phyloP scores from a whole-genome alignment of 1,140 invertebrate species.

The Drosophila fuyamai region DNA sequence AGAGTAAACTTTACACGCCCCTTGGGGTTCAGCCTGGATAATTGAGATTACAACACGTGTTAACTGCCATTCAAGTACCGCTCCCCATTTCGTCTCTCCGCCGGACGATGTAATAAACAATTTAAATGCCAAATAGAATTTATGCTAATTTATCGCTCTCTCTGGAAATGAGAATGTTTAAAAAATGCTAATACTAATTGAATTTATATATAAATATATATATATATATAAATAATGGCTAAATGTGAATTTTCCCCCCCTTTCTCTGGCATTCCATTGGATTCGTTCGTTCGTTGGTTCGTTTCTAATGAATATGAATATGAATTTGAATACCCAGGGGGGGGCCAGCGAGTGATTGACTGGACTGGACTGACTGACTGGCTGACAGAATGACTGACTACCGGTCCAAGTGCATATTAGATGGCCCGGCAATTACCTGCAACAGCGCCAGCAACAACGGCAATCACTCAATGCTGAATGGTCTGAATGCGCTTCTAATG shows the following conservation, averaged over 20 bases:
- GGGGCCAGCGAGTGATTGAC: constrained; percentile 24
- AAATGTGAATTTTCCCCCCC: neutral
- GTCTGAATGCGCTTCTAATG: constrained; percentile 59
- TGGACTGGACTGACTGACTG: constrained; percentile 36
- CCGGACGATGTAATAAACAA: constrained; percentile 32
- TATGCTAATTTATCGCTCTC: constrained; percentile 33
- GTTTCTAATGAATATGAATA: constrained; percentile 48
- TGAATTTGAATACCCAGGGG: constrained; percentile 28
- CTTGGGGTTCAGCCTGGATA: constrained; percentile 25
- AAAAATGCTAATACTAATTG: constrained; percentile 57
- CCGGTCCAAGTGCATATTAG: constrained; percentile 59
- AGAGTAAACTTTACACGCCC: constrained; percentile 13
- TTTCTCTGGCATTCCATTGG: constrained; percentile 9
- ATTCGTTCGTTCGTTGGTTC: neutral
- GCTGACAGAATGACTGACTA: constrained; percentile 53
- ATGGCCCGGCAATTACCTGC: constrained; percentile 52
- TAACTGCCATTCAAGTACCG: constrained; percentile 39
- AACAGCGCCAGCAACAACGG: constrained; percentile 23
- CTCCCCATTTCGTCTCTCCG: neutral
- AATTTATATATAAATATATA: constrained; percentile 21
- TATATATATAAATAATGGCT: constrained; percentile 2
- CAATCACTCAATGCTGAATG: constrained; percentile 44
- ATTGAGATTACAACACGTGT: constrained; percentile 52
- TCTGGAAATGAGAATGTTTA: constrained; percentile 28
- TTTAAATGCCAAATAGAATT: constrained; percentile 55